phyloP scores from a whole-genome alignment of 2,888 invertebrate genomes.

The Patella ulyssiponensis region DNA sequence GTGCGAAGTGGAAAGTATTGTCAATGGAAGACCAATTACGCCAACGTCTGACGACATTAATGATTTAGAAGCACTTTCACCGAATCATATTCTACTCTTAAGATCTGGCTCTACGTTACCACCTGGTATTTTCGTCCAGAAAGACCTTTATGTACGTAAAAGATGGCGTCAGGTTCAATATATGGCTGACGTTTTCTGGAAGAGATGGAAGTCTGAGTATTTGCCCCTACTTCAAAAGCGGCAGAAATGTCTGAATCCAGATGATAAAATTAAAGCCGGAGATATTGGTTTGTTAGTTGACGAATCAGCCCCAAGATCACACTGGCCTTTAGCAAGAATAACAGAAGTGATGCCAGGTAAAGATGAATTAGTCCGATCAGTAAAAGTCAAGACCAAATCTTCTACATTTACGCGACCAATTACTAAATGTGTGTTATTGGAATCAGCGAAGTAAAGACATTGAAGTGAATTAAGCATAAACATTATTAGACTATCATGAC shows the following conservation, averaged over 20 bases:
- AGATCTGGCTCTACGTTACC: slow-evolving; percentile 15
- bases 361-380: slow-evolving; percentile 8
- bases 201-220: not conserved
- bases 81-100: slow-evolving; percentile 30
- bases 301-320: not conserved
- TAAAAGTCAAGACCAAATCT: slow-evolving; percentile 7
- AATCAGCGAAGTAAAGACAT: too few relatives aligned
- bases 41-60: slow-evolving; percentile 15
- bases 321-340: not conserved
- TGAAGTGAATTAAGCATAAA: too few relatives aligned
- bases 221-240: not conserved
- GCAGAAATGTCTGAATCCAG: slow-evolving; percentile 14
- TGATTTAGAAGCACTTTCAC: slow-evolving; percentile 31
- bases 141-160: slow-evolving; percentile 26
- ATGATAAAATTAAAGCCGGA: not conserved
- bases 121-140: slow-evolving; percentile 32
- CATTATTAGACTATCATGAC: too few relatives aligned
- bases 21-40: slow-evolving; percentile 33
- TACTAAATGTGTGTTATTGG: slow-evolving; percentile 8
- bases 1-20: slow-evolving; percentile 20
- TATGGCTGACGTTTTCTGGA: slow-evolving; percentile 18
- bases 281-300: slow-evolving; percentile 9
- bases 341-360: not conserved
- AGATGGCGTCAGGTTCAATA: slow-evolving; percentile 30
- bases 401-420: not conserved